Evolutionary conservation across 2,888 invertebrate species (phyloP), one percentile per base, ranked within the genome.

Genomic region (Tenthredo mesomela): DNA sequence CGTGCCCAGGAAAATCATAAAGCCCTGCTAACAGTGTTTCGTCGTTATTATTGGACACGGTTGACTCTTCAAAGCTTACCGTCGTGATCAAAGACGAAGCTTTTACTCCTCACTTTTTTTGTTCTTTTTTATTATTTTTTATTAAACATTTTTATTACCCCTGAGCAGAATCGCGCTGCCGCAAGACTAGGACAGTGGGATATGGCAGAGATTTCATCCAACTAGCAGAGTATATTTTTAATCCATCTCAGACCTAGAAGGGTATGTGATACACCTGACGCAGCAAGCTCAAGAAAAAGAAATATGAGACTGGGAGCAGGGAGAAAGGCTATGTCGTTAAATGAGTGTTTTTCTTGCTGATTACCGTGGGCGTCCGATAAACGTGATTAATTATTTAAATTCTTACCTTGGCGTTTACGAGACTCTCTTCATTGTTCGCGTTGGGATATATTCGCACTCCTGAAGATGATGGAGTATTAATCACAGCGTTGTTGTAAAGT

Each of bases 31-130:
- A 80, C 40, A 61, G 40, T 80, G 80, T 61, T 61, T 80, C 50
- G 40, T 61, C 58, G 80, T 80, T 80, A 80, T 80, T 80, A 80
- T 80, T 80, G 80, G 80, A 58, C 80, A 61, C 80, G 61, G 58
- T 61, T 80, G 80, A 61, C 58, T 80, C 25, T 61, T 80, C 80
- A 80, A 80, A 80, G 80, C 61, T 54, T 50, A 80, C 33, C 40
- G 80, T 80, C 21, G 40, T 80, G 80, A 80, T 80, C 80, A 80
- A 80, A 80, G 80, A 61, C 80, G 33, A 61, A 80, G 61, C 58
- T 29, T 37, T 21, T 4, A 33, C 21, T 40, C 9, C 61, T 80
- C 71, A 18, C 15, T 29, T 29, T 29, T 67, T 29, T 29, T 1
- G 29, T 47, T 40, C 33, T 33, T 50, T 29, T 29, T 1, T 47